Percentiles rank a stretch among this genome's conserved stretches.
These are phyloP conservation scores for Spongia lamella DNA, from an alignment of 37 sponge, comb jelly and placozoan genomes.

Conservation along the genomic window DNA sequence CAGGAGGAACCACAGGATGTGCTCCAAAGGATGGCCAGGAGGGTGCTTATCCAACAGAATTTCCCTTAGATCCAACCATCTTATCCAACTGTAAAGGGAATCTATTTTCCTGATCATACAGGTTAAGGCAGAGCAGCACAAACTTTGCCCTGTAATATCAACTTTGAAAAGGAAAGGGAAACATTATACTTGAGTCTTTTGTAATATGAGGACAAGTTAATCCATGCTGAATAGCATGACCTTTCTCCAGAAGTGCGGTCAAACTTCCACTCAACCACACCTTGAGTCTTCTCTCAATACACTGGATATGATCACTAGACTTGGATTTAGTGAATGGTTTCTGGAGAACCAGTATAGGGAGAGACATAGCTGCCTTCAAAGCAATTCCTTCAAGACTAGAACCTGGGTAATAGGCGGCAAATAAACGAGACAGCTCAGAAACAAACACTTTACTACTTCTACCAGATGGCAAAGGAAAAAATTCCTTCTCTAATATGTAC, in stretches of 20 bases:
- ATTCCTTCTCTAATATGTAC: conserved; percentile 5
- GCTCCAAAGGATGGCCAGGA: conserved; percentile 3
- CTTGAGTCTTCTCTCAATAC: conserved; percentile 9
- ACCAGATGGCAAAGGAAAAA: conserved; percentile 13
- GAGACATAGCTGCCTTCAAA: conserved; percentile 10
- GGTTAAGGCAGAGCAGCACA: conserved; percentile 17
- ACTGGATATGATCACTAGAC: conserved; percentile 3
- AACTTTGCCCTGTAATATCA: conserved; percentile 43
- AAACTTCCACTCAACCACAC: conserved; percentile 4
- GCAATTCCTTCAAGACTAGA: conserved; percentile 23
- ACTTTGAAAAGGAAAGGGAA: conserved; percentile 15
- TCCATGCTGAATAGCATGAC: too few species aligned
- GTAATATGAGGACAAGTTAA: too few species aligned
- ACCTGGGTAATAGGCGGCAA: conserved; percentile 8
- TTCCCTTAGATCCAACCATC: not conserved
- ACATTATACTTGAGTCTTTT: too few species aligned
- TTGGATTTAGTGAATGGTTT: conserved; percentile 13
- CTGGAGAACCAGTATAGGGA: conserved; percentile 27
- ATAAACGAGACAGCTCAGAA: conserved; percentile 13
- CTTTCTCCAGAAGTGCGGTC: too few species aligned
- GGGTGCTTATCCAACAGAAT: conserved; percentile 26
- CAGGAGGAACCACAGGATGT: not conserved
- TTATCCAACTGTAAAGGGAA: conserved; percentile 8
- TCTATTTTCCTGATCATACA: not conserved
- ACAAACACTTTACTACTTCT: conserved; percentile 28